These are phyloP conservation scores for Criorhina ranunculi DNA, from an alignment of 2,888 invertebrate species.

Conservation along the genomic window DNA sequence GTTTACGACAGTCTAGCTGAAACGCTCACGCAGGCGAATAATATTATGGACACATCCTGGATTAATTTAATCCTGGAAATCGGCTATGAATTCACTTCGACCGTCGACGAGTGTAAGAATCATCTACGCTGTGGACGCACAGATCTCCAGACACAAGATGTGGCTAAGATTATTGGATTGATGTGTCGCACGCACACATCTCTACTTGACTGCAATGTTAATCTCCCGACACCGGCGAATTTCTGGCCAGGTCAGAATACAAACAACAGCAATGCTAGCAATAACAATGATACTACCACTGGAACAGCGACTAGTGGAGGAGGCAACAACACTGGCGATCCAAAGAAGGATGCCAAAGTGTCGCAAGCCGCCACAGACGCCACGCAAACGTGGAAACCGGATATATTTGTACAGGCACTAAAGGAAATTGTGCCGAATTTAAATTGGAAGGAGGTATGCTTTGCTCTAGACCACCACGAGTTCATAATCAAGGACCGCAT, in stretches of 20 bases:
- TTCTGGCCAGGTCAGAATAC: conserved; percentile 86
- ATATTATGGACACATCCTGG: conserved; percentile 90
- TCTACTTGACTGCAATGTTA: conserved; percentile 89
- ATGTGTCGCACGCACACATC: conserved; percentile 92
- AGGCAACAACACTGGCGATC: conserved; percentile 79
- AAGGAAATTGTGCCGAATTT: conserved; percentile 94
- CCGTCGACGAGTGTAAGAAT: conserved; percentile 94
- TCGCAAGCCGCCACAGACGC: conserved; percentile 84
- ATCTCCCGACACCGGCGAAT: conserved; percentile 88
- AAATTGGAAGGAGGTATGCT: conserved; percentile 96
- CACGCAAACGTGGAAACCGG: conserved; percentile 93
- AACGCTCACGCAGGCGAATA: conserved; percentile 81
- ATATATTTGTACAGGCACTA: conserved; percentile 95
- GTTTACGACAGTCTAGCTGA: conserved; percentile 83
- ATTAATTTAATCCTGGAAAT: conserved; percentile 96
- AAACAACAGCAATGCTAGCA: conserved; percentile 78
- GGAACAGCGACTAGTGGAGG: conserved; percentile 77
- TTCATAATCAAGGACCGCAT: conserved; percentile 95
- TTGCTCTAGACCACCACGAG: conserved; percentile 95
- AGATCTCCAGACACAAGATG: conserved; percentile 92
- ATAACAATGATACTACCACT: conserved; percentile 80
- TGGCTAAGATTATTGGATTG: conserved; percentile 93
- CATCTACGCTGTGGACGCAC: conserved; percentile 92
- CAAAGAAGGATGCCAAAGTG: conserved; percentile 78
- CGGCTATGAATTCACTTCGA: conserved; percentile 93